A percentile compares a stretch with the other conserved stretches of the same genome.
phyloP scores from a whole-genome alignment of 2,888 invertebrate genomes.

The Amiota mariae region DNA sequence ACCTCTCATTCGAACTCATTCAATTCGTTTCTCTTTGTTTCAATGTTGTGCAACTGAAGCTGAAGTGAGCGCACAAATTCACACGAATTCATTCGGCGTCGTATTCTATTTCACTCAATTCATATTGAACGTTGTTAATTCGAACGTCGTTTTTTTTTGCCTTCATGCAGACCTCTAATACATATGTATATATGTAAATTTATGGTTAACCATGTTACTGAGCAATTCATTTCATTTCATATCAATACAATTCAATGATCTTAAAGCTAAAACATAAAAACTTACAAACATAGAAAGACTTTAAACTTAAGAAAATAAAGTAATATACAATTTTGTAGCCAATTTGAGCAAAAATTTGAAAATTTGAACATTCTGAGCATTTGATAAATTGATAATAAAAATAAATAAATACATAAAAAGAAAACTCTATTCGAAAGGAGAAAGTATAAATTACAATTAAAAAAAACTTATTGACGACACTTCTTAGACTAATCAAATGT shows the following conservation, averaged over 20 bases:
- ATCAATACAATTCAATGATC: constrained; percentile 22
- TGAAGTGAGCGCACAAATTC: no score
- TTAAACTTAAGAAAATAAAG: constrained; percentile 36
- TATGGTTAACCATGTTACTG: constrained; percentile 34
- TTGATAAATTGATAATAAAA: constrained; percentile 13
- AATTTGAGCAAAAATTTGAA: constrained; percentile 15
- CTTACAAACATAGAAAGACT: constrained; percentile 38
- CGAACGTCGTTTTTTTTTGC: no score
- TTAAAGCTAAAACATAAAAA: constrained; percentile 47
- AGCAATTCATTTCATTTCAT: constrained; percentile 35
- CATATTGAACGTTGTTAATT: no score
- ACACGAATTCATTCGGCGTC: no score
- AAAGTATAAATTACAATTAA: background rate
- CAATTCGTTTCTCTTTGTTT: no score
- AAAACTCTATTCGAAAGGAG: background rate
- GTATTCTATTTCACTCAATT: no score
- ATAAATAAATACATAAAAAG: constrained; percentile 1
- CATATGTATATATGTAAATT: constrained; percentile 1
- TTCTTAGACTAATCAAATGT: background rate
- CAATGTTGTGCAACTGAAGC: no score
- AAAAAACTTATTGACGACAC: constrained; percentile 3
- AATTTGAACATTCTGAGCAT: constrained; percentile 43
- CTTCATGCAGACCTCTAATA: no score
- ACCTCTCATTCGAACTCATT: no score
- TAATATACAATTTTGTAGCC: constrained; percentile 46